A percentile compares a stretch with the other conserved stretches of the same genome.
Conservation (phyloP, 2,797 vertebrate species). For the Microctenopoma lineatum region DNA sequence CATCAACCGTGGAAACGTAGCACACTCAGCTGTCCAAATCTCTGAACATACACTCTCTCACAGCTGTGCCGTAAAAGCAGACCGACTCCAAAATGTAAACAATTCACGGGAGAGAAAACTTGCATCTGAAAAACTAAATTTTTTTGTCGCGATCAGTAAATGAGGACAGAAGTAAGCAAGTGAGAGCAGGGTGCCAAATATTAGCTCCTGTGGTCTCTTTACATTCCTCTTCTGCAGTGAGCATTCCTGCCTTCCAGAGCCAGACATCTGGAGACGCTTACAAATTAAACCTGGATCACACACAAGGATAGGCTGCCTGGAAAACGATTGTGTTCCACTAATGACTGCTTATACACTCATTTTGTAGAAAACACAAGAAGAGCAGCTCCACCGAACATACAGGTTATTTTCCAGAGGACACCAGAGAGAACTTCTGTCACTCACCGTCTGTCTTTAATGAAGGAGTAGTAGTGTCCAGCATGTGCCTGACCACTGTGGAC, state of each 20-base stretch:
- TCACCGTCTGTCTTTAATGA: slow-evolving; percentile 98
- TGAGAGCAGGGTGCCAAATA: slow-evolving; percentile 31
- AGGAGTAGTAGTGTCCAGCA: slow-evolving; percentile 98
- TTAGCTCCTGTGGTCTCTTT: slow-evolving; percentile 46
- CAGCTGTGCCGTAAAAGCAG: neutral
- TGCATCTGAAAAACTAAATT: slow-evolving; percentile 22
- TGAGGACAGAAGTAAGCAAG: slow-evolving; percentile 21
- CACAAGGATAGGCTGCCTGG: slow-evolving; percentile 36
- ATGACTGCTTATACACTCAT: slow-evolving; percentile 19
- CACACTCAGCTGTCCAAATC: neutral
- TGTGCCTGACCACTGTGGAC: slow-evolving; percentile 99
- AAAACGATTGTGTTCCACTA: slow-evolving; percentile 41
- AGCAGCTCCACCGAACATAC: neutral
- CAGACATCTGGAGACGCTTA: slow-evolving; percentile 80
- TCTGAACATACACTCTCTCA: neutral
- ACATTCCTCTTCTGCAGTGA: slow-evolving; percentile 54
- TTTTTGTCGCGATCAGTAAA: slow-evolving; percentile 25
- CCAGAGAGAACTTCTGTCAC: slow-evolving; percentile 7
- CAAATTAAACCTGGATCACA: slow-evolving; percentile 45
- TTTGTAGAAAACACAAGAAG: slow-evolving; percentile 25
- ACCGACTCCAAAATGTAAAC: slow-evolving; percentile 8
- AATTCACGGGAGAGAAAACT: neutral
- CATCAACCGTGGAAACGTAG: neutral
- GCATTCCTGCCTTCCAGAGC: slow-evolving; percentile 48
- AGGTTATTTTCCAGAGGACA: neutral